Evolutionary conservation across 2,113 vertebrate species (phyloP), one percentile per base, ranked within the genome.

Genomic region (Columba janthina): DNA sequence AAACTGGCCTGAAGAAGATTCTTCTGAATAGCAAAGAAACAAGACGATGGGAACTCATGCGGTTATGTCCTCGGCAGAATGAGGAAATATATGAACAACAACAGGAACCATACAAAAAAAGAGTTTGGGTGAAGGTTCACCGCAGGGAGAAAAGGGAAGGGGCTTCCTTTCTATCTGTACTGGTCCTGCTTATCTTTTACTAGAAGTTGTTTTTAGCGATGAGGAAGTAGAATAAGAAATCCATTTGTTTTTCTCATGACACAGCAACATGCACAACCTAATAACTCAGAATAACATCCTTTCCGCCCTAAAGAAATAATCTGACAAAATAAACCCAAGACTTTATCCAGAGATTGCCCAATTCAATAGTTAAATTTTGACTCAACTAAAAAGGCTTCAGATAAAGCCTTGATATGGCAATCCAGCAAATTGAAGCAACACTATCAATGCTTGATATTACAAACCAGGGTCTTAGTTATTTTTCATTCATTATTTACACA

Each of bases 161-260:
- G 66, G 86, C 54, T 95, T 96, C 92, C 95, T 96, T 95, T 95
- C 89, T 91, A 89, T 97, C 90, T 89, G 36, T 76, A 62, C 95
- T 94, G 44, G 50, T 95, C 94, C 95, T 92, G 86, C 96, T 96
- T 96, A 97, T 96, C 96, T 95, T 86, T 79, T 87, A 89, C 73
- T 79, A 82, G 83, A 89, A 60, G 80, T 88, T 97, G 92, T 95
- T 96, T 95, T 94, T 75, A 94, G 92, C 40, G 81, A 93, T 85
- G 93, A 96, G 96, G 96, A 97, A 96, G 94, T 90, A 94, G 85
- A 92, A 92, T 53, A 87, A 97, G 58, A 96, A 93, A 96, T 90
- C 62, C 53, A 92, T 85, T 92, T 90, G 73, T 91, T 96, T 92
- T 97, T 90, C 90, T 93, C 80, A 93, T 92, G 96, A 97, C 90